phyloP scores from a whole-genome alignment of 2,113 vertebrate genomes.

The Xerus inauris region DNA sequence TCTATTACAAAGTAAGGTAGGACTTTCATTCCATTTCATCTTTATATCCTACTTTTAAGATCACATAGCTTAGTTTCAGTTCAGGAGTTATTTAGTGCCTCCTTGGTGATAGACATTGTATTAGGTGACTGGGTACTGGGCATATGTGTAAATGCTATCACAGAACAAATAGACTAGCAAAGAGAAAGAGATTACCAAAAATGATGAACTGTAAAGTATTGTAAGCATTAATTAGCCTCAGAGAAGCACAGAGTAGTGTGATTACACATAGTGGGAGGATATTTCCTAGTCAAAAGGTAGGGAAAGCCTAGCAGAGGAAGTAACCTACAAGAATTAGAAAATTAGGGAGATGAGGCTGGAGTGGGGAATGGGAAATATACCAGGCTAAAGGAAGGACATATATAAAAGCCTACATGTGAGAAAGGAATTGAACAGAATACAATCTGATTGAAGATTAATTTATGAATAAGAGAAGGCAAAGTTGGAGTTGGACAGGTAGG shows the following conservation, averaged over 20 bases:
- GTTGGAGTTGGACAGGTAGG: background rate
- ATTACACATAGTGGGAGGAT: background rate
- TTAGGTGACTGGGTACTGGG: background rate
- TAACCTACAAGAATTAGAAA: background rate
- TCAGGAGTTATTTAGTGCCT: background rate
- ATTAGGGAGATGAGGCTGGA: background rate
- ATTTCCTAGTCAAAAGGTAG: background rate
- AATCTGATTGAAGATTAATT: background rate
- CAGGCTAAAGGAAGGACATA: background rate
- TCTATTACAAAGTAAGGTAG: background rate
- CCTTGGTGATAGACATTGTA: background rate
- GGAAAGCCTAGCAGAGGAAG: background rate
- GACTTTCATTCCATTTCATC: background rate
- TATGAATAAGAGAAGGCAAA: background rate
- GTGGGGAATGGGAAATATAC: background rate
- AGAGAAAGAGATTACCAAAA: background rate
- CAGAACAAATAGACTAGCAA: background rate
- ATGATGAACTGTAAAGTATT: background rate
- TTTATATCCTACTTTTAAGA: background rate
- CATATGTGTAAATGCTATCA: background rate
- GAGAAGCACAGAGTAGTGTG: background rate
- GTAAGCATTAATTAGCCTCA: background rate
- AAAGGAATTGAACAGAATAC: background rate
- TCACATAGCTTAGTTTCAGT: slow-evolving; percentile 25
- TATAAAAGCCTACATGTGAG: background rate